These are phyloP conservation scores for Nothoprocta pentlandii DNA, from an alignment of 2,113 vertebrate genomes.

Conservation along the genomic window DNA sequence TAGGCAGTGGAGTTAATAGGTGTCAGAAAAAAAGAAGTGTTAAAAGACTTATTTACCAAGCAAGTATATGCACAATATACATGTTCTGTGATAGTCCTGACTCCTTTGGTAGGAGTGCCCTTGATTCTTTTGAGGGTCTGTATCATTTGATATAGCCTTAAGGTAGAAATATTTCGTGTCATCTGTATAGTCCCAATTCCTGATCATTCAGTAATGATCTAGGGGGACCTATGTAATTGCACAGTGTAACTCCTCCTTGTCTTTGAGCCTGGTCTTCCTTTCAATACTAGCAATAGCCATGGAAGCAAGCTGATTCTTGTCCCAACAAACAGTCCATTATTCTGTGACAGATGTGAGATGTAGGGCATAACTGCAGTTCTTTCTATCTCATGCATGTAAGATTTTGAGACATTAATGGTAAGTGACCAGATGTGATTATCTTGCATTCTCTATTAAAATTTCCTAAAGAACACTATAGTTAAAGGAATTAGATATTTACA, in stretches of 20 bases:
- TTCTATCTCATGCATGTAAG: neutral
- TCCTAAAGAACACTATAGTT: neutral
- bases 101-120: neutral
- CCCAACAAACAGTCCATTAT: neutral
- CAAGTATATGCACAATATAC: neutral
- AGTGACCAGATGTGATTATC: rapidly evolving
- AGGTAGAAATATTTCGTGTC: neutral
- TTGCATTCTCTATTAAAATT: neutral
- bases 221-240: rapidly evolving
- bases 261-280: neutral
- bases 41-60: neutral
- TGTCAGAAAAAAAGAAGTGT: neutral
- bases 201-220: neutral
- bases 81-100: neutral
- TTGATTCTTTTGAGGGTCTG: neutral
- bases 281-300: neutral
- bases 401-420: neutral
- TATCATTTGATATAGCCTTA: neutral
- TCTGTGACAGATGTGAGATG: rapidly evolving
- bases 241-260: neutral
- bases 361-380: neutral
- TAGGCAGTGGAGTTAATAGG: rapidly evolving
- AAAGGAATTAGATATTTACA: neutral
- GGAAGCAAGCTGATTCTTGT: rapidly evolving
- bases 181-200: neutral